Conservation (phyloP, 1,140 invertebrate species). For the Chrysopa pallens region DNA sequence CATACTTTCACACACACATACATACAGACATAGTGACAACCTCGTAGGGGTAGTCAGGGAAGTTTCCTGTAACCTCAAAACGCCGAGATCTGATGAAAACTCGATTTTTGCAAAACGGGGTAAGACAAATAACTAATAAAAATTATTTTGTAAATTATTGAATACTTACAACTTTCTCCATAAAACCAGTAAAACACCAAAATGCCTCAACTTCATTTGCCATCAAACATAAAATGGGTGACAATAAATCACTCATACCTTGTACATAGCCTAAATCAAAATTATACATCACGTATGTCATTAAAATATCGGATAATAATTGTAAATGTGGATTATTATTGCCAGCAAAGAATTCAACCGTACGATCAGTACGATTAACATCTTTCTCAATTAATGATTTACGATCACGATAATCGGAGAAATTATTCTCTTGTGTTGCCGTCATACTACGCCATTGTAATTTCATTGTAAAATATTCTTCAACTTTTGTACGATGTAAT, state of each 20-base stretch:
- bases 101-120: too few relatives aligned
- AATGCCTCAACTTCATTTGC: slow-evolving; percentile 90
- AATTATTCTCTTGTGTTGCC: slow-evolving; percentile 70
- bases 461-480: slow-evolving; percentile 92
- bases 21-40: too few relatives aligned
- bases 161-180: slow-evolving; percentile 75
- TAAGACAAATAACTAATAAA: too few relatives aligned
- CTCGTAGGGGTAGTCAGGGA: too few relatives aligned
- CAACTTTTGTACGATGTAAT: slow-evolving; percentile 48
- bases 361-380: slow-evolving; percentile 89
- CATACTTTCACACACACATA: too few relatives aligned
- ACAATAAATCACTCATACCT: slow-evolving; percentile 94
- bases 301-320: slow-evolving; percentile 77
- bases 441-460: slow-evolving; percentile 89
- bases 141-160: not conserved
- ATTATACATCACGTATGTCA: slow-evolving; percentile 99
- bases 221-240: slow-evolving; percentile 81
- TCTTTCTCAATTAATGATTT: slow-evolving; percentile 97
- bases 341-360: slow-evolving; percentile 75
- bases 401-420: slow-evolving; percentile 73
- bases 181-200: slow-evolving; percentile 99
- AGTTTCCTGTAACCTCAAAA: too few relatives aligned
- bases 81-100: too few relatives aligned
- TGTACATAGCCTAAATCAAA: slow-evolving; percentile 94
- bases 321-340: slow-evolving; percentile 80